Percentiles rank a stretch among this genome's conserved stretches.
Evolutionary conservation across 2,113 vertebrate species (phyloP).

Genomic region (Propithecus coquereli): DNA sequence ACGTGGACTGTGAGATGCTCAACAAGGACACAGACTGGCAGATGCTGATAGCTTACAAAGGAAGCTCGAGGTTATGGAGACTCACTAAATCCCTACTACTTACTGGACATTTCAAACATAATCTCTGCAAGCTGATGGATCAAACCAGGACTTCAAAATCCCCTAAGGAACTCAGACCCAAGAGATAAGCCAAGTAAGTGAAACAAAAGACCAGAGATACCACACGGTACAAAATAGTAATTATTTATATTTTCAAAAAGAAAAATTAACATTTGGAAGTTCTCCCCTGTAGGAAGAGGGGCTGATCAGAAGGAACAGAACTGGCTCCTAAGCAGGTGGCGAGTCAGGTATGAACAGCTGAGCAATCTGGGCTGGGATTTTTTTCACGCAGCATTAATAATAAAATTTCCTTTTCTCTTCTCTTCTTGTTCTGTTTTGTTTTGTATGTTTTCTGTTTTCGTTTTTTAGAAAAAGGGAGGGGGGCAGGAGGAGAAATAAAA

Average conservation of each 20-base stretch:
- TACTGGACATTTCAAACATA: background rate
- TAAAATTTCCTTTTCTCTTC: constrained; percentile 67
- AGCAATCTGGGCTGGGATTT: constrained; percentile 75
- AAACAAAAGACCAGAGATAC: constrained; percentile 78
- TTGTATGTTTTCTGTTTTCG: constrained; percentile 3
- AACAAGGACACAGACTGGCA: background rate
- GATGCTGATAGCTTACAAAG: constrained; percentile 22
- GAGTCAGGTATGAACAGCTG: constrained; percentile 80
- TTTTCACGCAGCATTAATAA: constrained; percentile 68
- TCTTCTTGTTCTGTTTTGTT: constrained; percentile 45
- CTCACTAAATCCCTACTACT: background rate
- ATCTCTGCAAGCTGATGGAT: constrained; percentile 17
- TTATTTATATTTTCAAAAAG: constrained; percentile 89
- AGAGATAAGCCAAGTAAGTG: constrained; percentile 36
- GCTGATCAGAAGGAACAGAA: constrained; percentile 79
- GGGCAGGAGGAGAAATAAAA: constrained; percentile 71
- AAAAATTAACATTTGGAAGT: constrained; percentile 83
- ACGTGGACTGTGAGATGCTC: background rate
- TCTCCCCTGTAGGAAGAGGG: constrained; percentile 81
- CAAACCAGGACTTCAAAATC: constrained; percentile 43
- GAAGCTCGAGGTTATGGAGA: background rate
- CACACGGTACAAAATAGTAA: constrained; percentile 88
- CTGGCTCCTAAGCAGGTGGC: constrained; percentile 79
- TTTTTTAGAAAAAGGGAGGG: constrained; percentile 57
- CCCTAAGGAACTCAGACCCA: constrained; percentile 12